These are phyloP conservation scores for Esox niger DNA, from an alignment of 2,113 vertebrate species.

Conservation along the genomic window DNA sequence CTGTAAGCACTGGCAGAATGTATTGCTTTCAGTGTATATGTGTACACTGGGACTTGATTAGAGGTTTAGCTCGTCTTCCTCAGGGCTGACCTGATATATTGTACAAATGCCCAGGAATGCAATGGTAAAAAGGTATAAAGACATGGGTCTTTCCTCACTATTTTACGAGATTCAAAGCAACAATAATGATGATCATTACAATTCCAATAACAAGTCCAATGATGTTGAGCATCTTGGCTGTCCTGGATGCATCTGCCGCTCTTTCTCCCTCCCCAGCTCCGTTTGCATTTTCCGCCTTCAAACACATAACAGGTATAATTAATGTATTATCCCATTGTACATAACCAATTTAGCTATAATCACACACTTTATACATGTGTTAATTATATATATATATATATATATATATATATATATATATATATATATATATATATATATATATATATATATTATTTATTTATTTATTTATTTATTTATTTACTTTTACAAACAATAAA, in stretches of 20 bases:
- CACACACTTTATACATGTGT: neutral
- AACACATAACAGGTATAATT: neutral
- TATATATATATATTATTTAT: too few species aligned
- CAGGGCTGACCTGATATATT: neutral
- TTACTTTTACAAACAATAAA: too few species aligned
- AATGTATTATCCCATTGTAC: neutral
- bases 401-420: neutral
- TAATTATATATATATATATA: neutral
- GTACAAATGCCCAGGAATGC: neutral
- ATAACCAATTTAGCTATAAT: neutral
- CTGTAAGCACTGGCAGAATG: neutral
- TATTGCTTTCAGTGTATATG: neutral
- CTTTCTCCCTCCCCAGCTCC: conserved; percentile 20
- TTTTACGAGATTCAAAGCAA: neutral
- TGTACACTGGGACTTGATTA: neutral
- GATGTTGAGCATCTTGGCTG: conserved; percentile 62
- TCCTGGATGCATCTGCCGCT: conserved; percentile 56
- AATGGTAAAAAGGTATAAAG: neutral
- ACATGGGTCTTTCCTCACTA: neutral
- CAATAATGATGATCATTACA: conserved; percentile 26
- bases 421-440: too few species aligned
- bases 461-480: too few species aligned
- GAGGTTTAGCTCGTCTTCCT: too few species aligned
- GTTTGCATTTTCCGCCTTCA: conserved; percentile 50
- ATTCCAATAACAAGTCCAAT: conserved; percentile 52